Evolutionary conservation across 1,140 invertebrate genomes (phyloP).

Genomic region (Zophobas atratus): DNA sequence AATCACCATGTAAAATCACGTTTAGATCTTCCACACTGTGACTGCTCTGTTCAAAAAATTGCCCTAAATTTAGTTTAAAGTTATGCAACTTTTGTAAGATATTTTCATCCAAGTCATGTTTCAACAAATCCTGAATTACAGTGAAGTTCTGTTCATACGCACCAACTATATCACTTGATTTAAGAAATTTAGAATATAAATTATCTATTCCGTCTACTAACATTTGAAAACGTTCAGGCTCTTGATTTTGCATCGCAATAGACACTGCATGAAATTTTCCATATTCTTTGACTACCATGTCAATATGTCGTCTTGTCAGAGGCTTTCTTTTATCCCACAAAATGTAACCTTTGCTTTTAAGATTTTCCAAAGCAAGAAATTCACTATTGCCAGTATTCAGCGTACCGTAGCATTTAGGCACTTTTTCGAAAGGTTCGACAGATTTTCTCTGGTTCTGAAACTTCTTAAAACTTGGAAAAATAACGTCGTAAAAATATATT

Average conservation of each 20-base stretch:
- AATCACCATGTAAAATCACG: constrained; percentile 59
- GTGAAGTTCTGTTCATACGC: neutral
- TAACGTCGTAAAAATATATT: constrained; percentile 58
- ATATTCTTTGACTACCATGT: constrained; percentile 69
- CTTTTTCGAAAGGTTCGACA: constrained; percentile 50
- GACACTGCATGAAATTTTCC: constrained; percentile 72
- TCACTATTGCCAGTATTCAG: too few relatives aligned
- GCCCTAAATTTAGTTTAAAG: neutral
- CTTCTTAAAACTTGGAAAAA: constrained; percentile 55
- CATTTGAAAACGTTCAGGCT: constrained; percentile 60
- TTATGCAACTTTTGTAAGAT: constrained; percentile 45
- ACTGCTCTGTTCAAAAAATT: neutral
- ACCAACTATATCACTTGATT: neutral
- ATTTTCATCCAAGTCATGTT: constrained; percentile 14
- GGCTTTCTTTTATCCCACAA: constrained; percentile 69
- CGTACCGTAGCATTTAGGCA: constrained; percentile 45
- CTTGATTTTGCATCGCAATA: constrained; percentile 68
- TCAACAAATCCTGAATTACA: constrained; percentile 39
- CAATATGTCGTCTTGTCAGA: constrained; percentile 68
- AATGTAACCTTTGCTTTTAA: constrained; percentile 66
- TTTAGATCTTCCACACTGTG: neutral
- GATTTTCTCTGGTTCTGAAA: constrained; percentile 55
- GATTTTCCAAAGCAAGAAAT: constrained; percentile 63
- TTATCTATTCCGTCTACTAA: constrained; percentile 37
- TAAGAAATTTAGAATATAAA: neutral